These are phyloP conservation scores for Coryphaenoides rupestris DNA, from an alignment of 2,113 vertebrate species.

Conservation along the genomic window DNA sequence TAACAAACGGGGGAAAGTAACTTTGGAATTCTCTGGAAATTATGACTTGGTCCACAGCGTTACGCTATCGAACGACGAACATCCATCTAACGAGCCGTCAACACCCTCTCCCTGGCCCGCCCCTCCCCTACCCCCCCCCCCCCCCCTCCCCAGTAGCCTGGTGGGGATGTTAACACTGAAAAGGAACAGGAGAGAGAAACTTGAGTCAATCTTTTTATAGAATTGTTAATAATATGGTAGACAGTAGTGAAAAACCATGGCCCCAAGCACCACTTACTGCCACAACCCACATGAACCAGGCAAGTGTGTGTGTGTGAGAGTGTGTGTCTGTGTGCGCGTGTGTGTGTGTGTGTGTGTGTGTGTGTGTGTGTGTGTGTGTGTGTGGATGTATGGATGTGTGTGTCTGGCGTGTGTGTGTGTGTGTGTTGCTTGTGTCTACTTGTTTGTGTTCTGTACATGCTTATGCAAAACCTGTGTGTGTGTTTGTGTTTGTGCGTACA, in stretches of 20 bases:
- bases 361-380: neutral
- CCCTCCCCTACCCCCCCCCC: constrained; percentile 8
- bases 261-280: constrained; percentile 63
- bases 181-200: constrained; percentile 60
- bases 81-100: constrained; percentile 24
- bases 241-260: constrained; percentile 66
- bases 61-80: constrained; percentile 28
- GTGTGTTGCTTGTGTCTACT: no score
- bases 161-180: constrained; percentile 48
- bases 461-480: no score
- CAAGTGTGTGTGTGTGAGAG: constrained; percentile 20
- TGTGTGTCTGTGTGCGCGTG: constrained; percentile 5
- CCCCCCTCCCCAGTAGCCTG: constrained; percentile 16
- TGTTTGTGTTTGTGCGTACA: constrained; percentile 2
- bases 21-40: constrained; percentile 56
- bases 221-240: constrained; percentile 73
- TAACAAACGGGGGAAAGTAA: constrained; percentile 54
- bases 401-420: no score
- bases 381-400: neutral
- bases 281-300: constrained; percentile 48
- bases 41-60: constrained; percentile 42
- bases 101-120: neutral
- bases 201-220: constrained; percentile 70
- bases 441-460: no score
- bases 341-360: constrained; percentile 19